Evolutionary conservation across 2,113 vertebrate genomes (phyloP).

Genomic region (Gymnobelideus leadbeateri): DNA sequence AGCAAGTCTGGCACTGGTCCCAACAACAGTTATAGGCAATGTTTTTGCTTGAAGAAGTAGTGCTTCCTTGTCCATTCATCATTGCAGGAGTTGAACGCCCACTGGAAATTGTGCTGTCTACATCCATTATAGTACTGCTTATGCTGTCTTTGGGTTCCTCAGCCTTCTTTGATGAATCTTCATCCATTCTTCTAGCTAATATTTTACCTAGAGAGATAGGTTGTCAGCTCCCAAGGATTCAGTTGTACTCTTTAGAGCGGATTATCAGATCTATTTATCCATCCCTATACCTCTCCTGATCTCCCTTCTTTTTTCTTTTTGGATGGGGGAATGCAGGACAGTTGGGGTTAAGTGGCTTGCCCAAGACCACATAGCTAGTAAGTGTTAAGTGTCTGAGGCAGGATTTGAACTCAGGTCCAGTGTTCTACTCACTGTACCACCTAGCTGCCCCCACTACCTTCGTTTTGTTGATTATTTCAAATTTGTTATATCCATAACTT

Average conservation of each 20-base stretch:
- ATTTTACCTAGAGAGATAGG: neutral
- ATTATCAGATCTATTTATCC: neutral
- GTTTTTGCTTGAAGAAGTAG: conserved; percentile 88
- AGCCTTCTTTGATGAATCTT: neutral
- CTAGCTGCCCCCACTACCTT: no score
- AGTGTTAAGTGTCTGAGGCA: no score
- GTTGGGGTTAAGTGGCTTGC: no score
- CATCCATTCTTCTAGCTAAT: neutral
- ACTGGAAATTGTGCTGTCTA: conserved; percentile 98
- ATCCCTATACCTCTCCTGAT: neutral
- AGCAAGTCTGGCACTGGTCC: conserved; percentile 96
- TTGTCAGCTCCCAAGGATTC: neutral
- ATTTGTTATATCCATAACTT: no score
- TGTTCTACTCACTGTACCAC: no score
- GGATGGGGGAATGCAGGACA: no score
- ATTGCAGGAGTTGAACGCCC: conserved; percentile 98
- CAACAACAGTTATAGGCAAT: conserved; percentile 95
- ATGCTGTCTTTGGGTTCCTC: conserved; percentile 85
- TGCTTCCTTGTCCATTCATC: conserved; percentile 94
- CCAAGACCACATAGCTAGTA: no score
- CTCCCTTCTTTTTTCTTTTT: no score
- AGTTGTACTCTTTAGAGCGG: neutral
- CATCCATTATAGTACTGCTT: conserved; percentile 98
- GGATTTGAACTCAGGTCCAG: no score
- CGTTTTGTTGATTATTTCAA: no score